Evolutionary conservation across 2,113 vertebrate species (phyloP).

Genomic region (Ramphastos sulfuratus): DNA sequence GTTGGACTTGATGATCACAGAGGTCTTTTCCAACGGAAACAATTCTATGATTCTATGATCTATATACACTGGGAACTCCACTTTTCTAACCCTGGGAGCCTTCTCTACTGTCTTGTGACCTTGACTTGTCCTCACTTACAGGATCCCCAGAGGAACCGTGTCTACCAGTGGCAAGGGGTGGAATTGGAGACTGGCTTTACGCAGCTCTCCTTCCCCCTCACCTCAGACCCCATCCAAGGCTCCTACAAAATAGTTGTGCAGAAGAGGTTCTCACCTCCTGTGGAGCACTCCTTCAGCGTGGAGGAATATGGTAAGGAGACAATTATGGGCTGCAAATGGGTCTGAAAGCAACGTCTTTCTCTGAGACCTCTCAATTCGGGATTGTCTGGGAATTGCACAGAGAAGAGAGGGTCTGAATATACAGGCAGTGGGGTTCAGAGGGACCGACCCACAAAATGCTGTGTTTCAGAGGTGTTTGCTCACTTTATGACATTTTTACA

Average conservation of each 20-base stretch:
- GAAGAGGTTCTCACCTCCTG: not conserved
- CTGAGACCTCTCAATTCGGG: fast-evolving
- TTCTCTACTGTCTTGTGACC: not conserved
- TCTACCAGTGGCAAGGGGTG: conserved; percentile 73
- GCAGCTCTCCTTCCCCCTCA: conserved; percentile 71
- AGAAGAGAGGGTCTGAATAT: not conserved
- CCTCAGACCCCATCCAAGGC: conserved; percentile 71
- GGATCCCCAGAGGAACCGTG: conserved; percentile 76
- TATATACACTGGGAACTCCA: not conserved
- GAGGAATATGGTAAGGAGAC: conserved; percentile 76
- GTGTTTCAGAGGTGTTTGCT: not conserved
- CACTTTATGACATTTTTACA: not conserved
- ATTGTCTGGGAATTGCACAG: not conserved
- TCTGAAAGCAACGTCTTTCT: not conserved
- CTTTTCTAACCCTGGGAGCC: not conserved
- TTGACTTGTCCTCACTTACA: not conserved
- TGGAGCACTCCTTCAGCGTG: conserved; percentile 63
- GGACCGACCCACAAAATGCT: not conserved
- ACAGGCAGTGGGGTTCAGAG: not conserved
- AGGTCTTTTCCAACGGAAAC: too few species aligned
- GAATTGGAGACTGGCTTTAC: conserved; percentile 59
- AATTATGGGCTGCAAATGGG: not conserved
- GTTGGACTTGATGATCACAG: too few species aligned
- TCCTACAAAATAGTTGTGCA: conserved; percentile 69
- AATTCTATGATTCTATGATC: not conserved